phyloP scores from a whole-genome alignment of 2,888 invertebrate genomes.

The Shargacucullia verbasci region DNA sequence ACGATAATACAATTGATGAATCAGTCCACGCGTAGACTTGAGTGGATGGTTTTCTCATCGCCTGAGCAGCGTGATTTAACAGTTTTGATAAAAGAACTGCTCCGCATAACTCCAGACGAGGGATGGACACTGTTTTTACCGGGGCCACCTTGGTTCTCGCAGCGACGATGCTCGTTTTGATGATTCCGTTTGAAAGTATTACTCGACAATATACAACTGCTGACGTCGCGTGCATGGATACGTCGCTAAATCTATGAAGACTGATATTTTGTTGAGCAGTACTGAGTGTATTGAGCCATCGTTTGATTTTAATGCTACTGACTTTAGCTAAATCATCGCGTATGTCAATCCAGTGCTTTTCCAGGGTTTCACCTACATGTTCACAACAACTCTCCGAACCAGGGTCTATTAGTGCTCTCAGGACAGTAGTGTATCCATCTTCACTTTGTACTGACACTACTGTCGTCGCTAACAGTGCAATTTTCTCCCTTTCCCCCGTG shows the following conservation, averaged over 20 bases:
- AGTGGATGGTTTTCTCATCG: slow-evolving; percentile 8
- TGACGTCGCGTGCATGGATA: slow-evolving; percentile 1
- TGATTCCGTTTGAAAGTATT: neutral
- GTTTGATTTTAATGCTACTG: neutral
- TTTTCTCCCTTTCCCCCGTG: too few species aligned
- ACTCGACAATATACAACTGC: slow-evolving; percentile 10
- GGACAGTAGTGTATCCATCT: too few species aligned
- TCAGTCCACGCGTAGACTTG: slow-evolving; percentile 8
- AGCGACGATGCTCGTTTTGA: slow-evolving; percentile 3
- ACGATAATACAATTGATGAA: neutral
- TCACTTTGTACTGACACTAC: too few species aligned
- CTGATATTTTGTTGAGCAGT: neutral
- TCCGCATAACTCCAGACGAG: neutral
- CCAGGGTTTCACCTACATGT: slow-evolving; percentile 19
- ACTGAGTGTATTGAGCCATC: slow-evolving; percentile 4
- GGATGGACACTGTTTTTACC: slow-evolving; percentile 6
- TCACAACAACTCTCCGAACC: slow-evolving; percentile 47
- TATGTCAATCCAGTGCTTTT: slow-evolving; percentile 28
- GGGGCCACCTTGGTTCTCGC: slow-evolving; percentile 14
- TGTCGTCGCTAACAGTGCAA: too few species aligned
- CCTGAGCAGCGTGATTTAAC: neutral
- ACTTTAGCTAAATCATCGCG: slow-evolving; percentile 4
- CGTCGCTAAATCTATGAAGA: slow-evolving; percentile 15
- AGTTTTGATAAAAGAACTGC: slow-evolving; percentile 7
- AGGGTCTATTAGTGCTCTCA: too few species aligned